phyloP scores from a whole-genome alignment of 2,113 vertebrate genomes.

The Mastomys coucha region DNA sequence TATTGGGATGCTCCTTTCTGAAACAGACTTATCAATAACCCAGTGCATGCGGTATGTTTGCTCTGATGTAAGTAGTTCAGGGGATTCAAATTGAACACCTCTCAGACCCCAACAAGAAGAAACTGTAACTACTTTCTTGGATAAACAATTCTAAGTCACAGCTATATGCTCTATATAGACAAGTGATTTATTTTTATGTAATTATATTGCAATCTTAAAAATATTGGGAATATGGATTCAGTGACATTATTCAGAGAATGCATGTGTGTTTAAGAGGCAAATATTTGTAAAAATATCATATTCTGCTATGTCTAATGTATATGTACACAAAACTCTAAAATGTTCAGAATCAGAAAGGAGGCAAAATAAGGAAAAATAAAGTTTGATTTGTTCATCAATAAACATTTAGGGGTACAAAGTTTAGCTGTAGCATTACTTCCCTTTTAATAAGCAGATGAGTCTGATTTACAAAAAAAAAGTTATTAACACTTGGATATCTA shows the following conservation, averaged over 20 bases:
- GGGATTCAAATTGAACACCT: not conserved
- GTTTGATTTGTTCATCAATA: not conserved
- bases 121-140: not conserved
- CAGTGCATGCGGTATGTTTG: not conserved
- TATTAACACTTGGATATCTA: not conserved
- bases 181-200: not conserved
- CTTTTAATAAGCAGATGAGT: not conserved
- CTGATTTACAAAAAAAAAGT: not conserved
- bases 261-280: not conserved
- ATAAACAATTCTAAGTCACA: not conserved
- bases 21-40: not conserved
- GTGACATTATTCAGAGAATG: not conserved
- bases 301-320: not conserved
- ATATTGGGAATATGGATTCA: not conserved
- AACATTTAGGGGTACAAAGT: not conserved
- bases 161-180: not conserved
- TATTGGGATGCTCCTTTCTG: slow-evolving; percentile 15
- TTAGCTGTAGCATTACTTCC: not conserved
- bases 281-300: not conserved
- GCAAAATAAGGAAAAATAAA: not conserved
- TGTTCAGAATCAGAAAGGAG: not conserved
- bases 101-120: not conserved
- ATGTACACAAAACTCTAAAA: not conserved
- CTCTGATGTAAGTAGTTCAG: not conserved
- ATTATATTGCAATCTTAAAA: not conserved